A percentile compares a stretch with the other conserved stretches of the same genome.
phyloP scores from a whole-genome alignment of 2,797 vertebrate genomes.

The Hapalemur alaotrensis region DNA sequence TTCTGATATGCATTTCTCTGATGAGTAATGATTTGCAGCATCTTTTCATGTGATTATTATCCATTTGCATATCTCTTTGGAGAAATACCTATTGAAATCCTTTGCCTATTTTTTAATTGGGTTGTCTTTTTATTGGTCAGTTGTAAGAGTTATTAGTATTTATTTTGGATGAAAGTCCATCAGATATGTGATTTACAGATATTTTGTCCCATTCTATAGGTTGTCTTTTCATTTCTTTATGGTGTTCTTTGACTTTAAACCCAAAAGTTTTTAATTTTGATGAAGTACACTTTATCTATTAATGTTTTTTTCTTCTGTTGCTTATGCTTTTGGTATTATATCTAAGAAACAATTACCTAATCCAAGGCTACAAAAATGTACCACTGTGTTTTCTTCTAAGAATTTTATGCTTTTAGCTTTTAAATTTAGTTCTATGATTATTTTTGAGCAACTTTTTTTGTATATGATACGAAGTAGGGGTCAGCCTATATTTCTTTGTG shows the following conservation, averaged over 20 bases:
- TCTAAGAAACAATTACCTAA: neutral
- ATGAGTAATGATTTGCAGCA: neutral
- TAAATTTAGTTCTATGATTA: neutral
- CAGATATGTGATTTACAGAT: constrained; percentile 14
- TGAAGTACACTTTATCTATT: neutral
- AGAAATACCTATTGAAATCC: constrained; percentile 2
- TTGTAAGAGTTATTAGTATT: neutral
- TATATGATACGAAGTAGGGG: neutral
- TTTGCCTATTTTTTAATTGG: constrained; percentile 20
- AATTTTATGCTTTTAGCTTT: neutral
- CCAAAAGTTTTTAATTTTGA: neutral
- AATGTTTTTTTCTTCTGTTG: neutral
- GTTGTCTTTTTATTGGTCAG: constrained; percentile 3
- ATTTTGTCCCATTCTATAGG: neutral
- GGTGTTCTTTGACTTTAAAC: neutral
- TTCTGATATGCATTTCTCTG: neutral
- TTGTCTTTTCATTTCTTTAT: constrained; percentile 29
- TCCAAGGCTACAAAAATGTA: neutral
- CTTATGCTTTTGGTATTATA: neutral
- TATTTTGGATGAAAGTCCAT: neutral
- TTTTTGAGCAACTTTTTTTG: constrained; percentile 8
- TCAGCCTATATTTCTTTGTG: neutral
- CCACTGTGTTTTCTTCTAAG: neutral
- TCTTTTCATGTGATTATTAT: neutral
- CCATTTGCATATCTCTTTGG: neutral